A percentile compares a stretch with the other conserved stretches of the same genome.
Conservation (phyloP, 2,113 vertebrate species). For the Falcunculus frontatus region DNA sequence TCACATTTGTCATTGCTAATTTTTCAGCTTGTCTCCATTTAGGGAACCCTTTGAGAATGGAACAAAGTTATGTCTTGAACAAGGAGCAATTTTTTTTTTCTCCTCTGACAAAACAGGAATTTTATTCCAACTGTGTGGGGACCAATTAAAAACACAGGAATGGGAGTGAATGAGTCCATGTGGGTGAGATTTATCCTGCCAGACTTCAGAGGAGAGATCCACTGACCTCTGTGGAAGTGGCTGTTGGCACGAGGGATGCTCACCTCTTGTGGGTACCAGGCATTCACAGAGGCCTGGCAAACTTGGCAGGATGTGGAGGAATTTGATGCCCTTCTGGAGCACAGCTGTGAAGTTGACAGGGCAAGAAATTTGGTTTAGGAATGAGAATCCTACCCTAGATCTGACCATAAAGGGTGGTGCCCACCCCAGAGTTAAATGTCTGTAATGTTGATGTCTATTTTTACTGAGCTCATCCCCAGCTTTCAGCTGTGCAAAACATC, state of each 20-base stretch:
- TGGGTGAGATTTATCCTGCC: neutral
- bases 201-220: neutral
- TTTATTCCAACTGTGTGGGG: neutral
- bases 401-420: neutral
- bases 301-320: neutral
- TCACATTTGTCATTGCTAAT: neutral
- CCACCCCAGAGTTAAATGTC: neutral
- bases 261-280: neutral
- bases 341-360: neutral
- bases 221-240: neutral
- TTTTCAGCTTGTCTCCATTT: neutral
- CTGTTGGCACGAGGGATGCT: neutral
- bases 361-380: neutral
- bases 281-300: neutral
- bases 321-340: neutral
- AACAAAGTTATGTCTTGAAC: neutral
- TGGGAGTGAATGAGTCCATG: neutral
- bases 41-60: neutral
- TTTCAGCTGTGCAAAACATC: neutral
- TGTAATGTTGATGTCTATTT: accelerated
- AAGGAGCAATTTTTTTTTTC: neutral
- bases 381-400: neutral
- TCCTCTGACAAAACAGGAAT: neutral
- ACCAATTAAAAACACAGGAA: neutral
- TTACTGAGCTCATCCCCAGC: neutral